These are phyloP conservation scores for Amniataba percoides DNA, from an alignment of 2,797 vertebrate species.

Conservation along the genomic window DNA sequence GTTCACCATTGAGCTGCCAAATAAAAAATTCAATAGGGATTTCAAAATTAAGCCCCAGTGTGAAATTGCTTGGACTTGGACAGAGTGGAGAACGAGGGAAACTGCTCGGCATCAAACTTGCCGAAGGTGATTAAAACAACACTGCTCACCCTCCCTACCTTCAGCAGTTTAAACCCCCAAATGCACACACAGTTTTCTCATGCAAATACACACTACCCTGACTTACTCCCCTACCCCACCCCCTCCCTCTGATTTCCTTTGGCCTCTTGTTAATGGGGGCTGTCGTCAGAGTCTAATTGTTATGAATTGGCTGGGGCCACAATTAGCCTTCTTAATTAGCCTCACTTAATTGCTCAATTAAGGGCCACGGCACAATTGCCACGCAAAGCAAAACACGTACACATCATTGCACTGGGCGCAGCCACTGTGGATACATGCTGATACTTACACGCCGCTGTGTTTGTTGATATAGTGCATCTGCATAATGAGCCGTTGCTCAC, in stretches of 20 bases:
- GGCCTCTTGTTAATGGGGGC: slow-evolving; percentile 86
- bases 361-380: slow-evolving; percentile 86
- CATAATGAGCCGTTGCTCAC: slow-evolving; percentile 72
- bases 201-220: slow-evolving; percentile 70
- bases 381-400: slow-evolving; percentile 86
- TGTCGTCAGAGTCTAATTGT: slow-evolving; percentile 89
- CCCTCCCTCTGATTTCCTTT: slow-evolving; percentile 65
- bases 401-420: slow-evolving; percentile 74
- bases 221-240: slow-evolving; percentile 34
- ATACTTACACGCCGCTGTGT: slow-evolving; percentile 63
- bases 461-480: slow-evolving; percentile 64
- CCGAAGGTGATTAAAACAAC: slow-evolving; percentile 63
- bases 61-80: slow-evolving; percentile 68
- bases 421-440: slow-evolving; percentile 66
- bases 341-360: slow-evolving; percentile 92
- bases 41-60: slow-evolving; percentile 78
- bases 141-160: slow-evolving; percentile 27
- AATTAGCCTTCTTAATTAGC: slow-evolving; percentile 92
- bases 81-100: slow-evolving; percentile 42
- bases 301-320: slow-evolving; percentile 90
- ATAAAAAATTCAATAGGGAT: slow-evolving; percentile 84
- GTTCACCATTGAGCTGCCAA: slow-evolving; percentile 76
- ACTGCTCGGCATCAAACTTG: slow-evolving; percentile 52
- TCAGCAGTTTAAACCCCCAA: slow-evolving; percentile 40
- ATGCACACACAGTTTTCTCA: slow-evolving; percentile 60